Evolutionary conservation across 2,888 invertebrate genomes (phyloP), one percentile per base, ranked within the genome.

Genomic region (Argyra leucocephala): DNA sequence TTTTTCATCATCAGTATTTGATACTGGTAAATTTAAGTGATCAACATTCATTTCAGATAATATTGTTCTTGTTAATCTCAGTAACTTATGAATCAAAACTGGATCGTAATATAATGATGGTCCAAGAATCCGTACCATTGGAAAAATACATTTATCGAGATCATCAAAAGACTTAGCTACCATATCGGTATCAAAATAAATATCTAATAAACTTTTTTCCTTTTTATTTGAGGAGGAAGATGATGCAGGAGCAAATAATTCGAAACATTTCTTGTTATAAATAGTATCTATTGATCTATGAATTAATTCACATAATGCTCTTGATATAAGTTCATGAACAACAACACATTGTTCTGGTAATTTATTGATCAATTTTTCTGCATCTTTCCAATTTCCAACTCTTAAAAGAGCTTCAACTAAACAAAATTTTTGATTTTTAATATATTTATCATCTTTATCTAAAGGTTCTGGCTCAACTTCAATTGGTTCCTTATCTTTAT

Each of bases 371-470:
- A 99, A 82, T 69, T 84, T 83, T 68, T 88, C 85, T 3, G 94
- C 94, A 74, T 90, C 90, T 22, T 86, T 84, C 97, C 97, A 98
- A 72, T 93, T 94, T 1, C 93, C 96, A 70, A 95, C 86, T 69
- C 86, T 85, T 10, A 98, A 77, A 62, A 97, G 80, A 0, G 96
- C 94, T 76, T 95, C 93, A 73, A 93, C 90, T 24, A 99, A 82
- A 26, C 95, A 93, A 72, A 96, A 86, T 81, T 98, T 98, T 80
- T 99, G 97, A 82, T 99, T 98, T 70, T 78, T 70, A 70, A 75
- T 70, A 66, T 76, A 78, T 66, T 76, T 78, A 26, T 78, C 78
- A 74, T 85, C 84, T 64, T 83, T 81, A 73, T 84, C 86, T 70
- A 88, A 86, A 72, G 86, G 87, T 68, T 88, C 89, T 72, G 90